These are phyloP conservation scores for Metalampra italica DNA, from an alignment of 2,888 invertebrate species.

Conservation along the genomic window DNA sequence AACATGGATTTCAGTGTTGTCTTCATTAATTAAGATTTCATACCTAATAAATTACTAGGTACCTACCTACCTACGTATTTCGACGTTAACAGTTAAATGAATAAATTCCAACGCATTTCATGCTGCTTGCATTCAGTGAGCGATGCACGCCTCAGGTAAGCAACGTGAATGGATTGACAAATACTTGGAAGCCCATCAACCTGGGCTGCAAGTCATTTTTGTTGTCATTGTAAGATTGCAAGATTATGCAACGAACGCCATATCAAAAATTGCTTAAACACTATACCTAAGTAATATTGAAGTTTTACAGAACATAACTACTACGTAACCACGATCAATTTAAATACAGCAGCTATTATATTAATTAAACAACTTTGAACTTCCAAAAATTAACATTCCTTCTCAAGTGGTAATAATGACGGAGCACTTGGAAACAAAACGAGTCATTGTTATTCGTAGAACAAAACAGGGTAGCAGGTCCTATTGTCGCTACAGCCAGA, in stretches of 20 bases:
- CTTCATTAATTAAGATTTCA: too few species aligned
- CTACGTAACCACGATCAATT: too few species aligned
- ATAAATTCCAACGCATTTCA: background rate
- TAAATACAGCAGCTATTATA: too few species aligned
- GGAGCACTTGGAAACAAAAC: conserved; percentile 43
- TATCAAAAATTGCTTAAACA: too few species aligned
- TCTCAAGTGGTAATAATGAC: conserved; percentile 30
- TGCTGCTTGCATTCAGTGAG: background rate
- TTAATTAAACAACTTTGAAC: background rate
- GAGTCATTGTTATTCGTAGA: conserved; percentile 49
- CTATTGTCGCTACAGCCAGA: conserved; percentile 35
- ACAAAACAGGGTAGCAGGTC: conserved; percentile 62
- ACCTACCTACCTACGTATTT: too few species aligned
- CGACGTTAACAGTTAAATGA: too few species aligned
- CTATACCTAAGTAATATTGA: too few species aligned
- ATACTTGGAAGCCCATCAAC: conserved; percentile 31
- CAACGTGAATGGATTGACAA: background rate
- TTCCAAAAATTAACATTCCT: background rate
- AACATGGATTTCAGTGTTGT: too few species aligned
- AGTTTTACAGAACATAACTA: too few species aligned
- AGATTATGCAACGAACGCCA: too few species aligned
- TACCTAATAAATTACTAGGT: too few species aligned
- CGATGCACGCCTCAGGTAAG: background rate
- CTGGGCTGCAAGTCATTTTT: conserved; percentile 3
- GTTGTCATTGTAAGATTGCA: too few species aligned